Base-by-base conservation (phyloP, 2,113 vertebrate genomes). In the Oreochromis aureus region DNA sequence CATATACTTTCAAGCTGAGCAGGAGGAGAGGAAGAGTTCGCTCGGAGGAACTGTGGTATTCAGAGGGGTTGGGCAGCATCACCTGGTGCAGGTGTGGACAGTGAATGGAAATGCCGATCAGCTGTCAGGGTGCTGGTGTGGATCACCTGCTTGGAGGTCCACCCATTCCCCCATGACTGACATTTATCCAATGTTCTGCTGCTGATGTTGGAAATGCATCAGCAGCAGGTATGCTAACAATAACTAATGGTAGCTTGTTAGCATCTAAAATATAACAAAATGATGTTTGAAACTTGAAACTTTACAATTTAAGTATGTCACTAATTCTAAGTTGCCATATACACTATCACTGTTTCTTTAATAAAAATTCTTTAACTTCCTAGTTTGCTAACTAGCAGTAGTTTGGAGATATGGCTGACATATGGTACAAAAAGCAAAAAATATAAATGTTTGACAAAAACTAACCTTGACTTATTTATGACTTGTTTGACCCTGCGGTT, bases 291-390 rank as follows among this genome's bases (percentile, higher is more conserved):
- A 7, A 46, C 5, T 10, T 27, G 22, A 44, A 44, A 44, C 12
- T 71, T 71, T 4, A 44, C 16, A 0, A 9, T 15, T 69, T 41
- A 69, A 41, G 0, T 15, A 69, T 5, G 36, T 22, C 63, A 69
- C 36, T 41, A 41, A 41, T 69, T 41, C 11, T 69, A 0, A 69
- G 63, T 22, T 41, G 63, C 12, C 66, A 24, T 41, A 41, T 24
- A 9, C n/a, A 16, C 66, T 6, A 24, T 44, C 39, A 41, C 66
- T 2, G 66, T 10, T 71, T 71, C 3, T 36, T 15, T 71, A 44
- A 71, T 16, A 9, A 71, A 71, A 71, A 0, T 58, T 34, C 5
- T 10, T 61, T 61, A 1, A 2, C 6, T 0, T 69, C 3, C 0
- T 41, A 24, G n/a, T 24, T 71, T 71, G 32, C 36, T 71, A 44